Evolutionary conservation across 2,113 vertebrate species (phyloP).

Genomic region (Myrmecobius fasciatus): DNA sequence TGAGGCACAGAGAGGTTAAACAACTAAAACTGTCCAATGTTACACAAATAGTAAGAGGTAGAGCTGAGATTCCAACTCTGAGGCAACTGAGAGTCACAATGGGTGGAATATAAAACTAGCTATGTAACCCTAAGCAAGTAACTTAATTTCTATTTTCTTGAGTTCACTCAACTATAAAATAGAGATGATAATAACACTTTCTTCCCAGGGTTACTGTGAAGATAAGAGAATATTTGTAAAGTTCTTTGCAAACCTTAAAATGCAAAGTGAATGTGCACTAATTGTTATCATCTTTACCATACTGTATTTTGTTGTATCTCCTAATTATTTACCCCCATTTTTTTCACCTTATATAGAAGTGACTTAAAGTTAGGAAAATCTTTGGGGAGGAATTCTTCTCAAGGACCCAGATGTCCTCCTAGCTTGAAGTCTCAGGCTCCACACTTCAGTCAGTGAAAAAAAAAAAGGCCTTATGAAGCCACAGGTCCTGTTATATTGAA

Average conservation of each 20-base stretch:
- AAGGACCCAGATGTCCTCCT: not conserved
- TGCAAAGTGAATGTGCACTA: not conserved
- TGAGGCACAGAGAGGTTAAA: not conserved
- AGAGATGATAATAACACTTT: not conserved
- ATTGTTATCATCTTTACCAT: not conserved
- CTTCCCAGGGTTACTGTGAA: rapidly evolving
- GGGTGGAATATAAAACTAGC: not conserved
- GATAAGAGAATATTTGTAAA: not conserved
- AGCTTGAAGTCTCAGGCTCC: not conserved
- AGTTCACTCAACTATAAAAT: not conserved
- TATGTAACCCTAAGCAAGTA: not conserved
- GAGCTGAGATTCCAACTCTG: no score
- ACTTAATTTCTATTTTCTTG: not conserved
- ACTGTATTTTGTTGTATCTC: not conserved
- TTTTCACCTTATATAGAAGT: not conserved
- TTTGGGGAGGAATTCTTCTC: not conserved
- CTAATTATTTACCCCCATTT: not conserved
- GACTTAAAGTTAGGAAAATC: not conserved
- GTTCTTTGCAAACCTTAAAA: not conserved
- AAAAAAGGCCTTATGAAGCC: not conserved
- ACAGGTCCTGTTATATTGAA: not conserved
- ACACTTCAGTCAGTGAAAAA: not conserved
- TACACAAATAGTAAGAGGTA: not conserved
- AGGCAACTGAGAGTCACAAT: not conserved
- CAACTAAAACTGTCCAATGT: not conserved